Conservation (phyloP, 2,888 invertebrate species). For the Pantelozetes paolii region DNA sequence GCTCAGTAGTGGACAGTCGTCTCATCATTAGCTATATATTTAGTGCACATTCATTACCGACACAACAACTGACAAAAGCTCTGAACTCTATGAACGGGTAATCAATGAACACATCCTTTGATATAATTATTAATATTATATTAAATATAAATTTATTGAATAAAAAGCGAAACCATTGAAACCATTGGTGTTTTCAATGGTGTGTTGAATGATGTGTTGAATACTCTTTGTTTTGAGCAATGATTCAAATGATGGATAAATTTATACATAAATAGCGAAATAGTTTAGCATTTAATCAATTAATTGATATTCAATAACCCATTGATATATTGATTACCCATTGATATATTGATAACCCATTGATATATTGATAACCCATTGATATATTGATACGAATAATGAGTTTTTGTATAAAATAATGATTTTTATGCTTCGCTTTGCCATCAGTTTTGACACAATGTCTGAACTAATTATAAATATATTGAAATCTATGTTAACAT, state of each 20-base stretch:
- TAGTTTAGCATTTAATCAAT: conserved; percentile 25
- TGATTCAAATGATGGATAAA: background rate
- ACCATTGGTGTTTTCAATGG: too few species aligned
- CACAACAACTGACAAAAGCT: conserved; percentile 4
- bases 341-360: background rate
- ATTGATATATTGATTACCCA: background rate
- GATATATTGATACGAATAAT: conserved; percentile 15
- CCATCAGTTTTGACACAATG: background rate
- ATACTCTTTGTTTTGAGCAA: too few species aligned
- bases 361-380: too few species aligned
- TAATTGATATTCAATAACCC: background rate
- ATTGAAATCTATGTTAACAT: conserved; percentile 26
- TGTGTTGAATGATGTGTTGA: background rate
- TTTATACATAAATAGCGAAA: conserved; percentile 16
- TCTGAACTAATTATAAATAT: background rate
- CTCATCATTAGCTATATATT: conserved; percentile 28
- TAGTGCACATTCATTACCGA: conserved; percentile 23
- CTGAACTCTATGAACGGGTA: conserved; percentile 23
- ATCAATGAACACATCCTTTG: conserved; percentile 2
- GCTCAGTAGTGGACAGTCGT: conserved; percentile 46
- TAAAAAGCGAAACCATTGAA: background rate
- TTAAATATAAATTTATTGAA: background rate
- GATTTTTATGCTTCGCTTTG: conserved; percentile 2
- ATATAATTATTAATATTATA: background rate
- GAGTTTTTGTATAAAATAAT: conserved; percentile 21